These are phyloP conservation scores for Nezara viridula DNA, from an alignment of 2,888 invertebrate genomes.

Conservation along the genomic window DNA sequence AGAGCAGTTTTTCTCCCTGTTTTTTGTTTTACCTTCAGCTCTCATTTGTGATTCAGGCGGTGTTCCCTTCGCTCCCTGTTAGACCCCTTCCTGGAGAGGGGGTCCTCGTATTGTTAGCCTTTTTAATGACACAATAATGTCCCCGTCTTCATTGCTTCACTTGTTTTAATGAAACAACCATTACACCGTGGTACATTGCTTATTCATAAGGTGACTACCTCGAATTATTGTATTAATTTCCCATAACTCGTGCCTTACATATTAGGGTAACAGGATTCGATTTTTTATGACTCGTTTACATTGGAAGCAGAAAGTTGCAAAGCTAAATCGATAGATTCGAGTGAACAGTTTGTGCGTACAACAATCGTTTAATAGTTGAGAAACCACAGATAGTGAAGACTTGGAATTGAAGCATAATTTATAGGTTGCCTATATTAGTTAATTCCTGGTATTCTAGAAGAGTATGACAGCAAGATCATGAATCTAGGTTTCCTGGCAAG, in stretches of 20 bases:
- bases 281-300: too few species aligned
- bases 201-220: neutral
- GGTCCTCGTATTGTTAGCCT: neutral
- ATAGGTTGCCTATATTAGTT: too few species aligned
- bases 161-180: slow-evolving; percentile 21
- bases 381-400: too few species aligned
- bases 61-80: neutral
- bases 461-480: too few species aligned
- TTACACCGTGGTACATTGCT: slow-evolving; percentile 4
- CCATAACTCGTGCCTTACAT: neutral
- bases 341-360: too few species aligned
- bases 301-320: too few species aligned
- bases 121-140: slow-evolving; percentile 35
- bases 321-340: too few species aligned
- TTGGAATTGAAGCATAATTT: too few species aligned
- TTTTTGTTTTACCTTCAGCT: neutral
- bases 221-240: neutral
- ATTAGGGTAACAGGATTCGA: neutral
- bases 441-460: too few species aligned
- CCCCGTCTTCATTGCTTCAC: slow-evolving; percentile 12
- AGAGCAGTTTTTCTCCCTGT: slow-evolving; percentile 26
- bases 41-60: neutral
- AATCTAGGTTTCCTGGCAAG: too few species aligned
- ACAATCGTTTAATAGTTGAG: too few species aligned
- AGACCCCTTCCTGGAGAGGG: neutral